These are phyloP conservation scores for Drosophila neoperkinsi DNA, from an alignment of 2,888 invertebrate species.

Conservation along the genomic window DNA sequence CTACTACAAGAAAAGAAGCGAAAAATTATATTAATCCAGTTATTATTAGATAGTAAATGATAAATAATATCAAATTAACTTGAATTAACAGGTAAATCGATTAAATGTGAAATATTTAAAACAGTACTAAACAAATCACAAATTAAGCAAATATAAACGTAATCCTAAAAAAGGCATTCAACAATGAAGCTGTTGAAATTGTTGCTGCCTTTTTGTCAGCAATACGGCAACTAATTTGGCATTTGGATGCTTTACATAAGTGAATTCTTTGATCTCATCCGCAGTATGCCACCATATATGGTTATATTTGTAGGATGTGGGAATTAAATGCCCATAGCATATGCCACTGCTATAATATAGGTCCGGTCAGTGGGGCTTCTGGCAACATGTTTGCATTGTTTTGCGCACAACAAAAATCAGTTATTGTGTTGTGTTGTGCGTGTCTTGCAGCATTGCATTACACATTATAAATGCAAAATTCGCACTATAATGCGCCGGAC, in stretches of 20 bases:
- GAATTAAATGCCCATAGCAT: slow-evolving; percentile 15
- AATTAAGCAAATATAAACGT: neutral
- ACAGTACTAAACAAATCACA: neutral
- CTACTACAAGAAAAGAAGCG: neutral
- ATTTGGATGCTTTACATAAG: slow-evolving; percentile 2
- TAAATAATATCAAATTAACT: neutral
- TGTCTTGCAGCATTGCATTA: slow-evolving; percentile 40
- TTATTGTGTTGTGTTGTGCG: slow-evolving; percentile 22
- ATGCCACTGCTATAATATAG: slow-evolving; percentile 8
- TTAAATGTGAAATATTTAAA: neutral
- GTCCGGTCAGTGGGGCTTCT: slow-evolving; percentile 10
- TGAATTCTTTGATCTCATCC: neutral
- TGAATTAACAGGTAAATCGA: neutral
- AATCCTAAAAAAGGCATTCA: neutral
- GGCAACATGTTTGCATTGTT: slow-evolving; percentile 38
- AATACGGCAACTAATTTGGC: neutral
- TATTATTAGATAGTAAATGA: neutral
- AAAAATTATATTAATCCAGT: neutral
- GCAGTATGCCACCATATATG: neutral
- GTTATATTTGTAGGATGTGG: slow-evolving; percentile 5
- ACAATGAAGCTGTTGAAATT: neutral
- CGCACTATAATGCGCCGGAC: slow-evolving; percentile 71
- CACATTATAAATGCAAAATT: slow-evolving; percentile 78
- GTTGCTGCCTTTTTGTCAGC: neutral
- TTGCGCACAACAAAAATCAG: slow-evolving; percentile 55